Conservation (phyloP, 1,140 invertebrate genomes). For the Cryptotermes secundus region DNA sequence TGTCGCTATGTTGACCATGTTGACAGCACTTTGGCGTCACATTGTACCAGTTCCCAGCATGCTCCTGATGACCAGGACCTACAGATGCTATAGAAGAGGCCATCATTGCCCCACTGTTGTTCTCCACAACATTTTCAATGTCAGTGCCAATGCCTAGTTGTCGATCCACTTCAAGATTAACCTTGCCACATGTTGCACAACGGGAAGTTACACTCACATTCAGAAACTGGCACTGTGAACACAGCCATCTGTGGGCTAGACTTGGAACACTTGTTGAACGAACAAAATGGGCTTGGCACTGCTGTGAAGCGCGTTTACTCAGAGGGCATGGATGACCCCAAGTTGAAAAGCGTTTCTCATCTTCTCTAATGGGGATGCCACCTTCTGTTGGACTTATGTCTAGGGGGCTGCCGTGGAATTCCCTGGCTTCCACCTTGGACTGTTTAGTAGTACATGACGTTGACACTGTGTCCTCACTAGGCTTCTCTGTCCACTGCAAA, state of each 20-base stretch:
- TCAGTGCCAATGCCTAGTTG: not conserved
- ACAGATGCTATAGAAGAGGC: not conserved
- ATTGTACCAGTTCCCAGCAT: not conserved
- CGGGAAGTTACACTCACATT: constrained; percentile 40
- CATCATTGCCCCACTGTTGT: not conserved
- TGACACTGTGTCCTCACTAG: not conserved
- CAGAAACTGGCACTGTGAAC: constrained; percentile 42
- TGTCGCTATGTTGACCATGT: constrained; percentile 30
- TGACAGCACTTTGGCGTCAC: not conserved
- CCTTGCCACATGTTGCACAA: constrained; percentile 39
- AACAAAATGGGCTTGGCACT: constrained; percentile 8
- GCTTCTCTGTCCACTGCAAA: not conserved
- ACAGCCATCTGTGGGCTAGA: constrained; percentile 42
- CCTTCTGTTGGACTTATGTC: constrained; percentile 21
- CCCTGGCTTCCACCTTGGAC: constrained; percentile 12
- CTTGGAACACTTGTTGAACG: constrained; percentile 37
- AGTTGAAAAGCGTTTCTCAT: constrained; percentile 24
- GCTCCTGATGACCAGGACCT: not conserved
- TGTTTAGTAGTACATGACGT: not conserved
- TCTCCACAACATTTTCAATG: not conserved
- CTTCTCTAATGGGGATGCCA: constrained; percentile 19
- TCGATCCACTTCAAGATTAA: constrained; percentile 13
- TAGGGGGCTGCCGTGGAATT: constrained; percentile 22
- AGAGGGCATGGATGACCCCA: constrained; percentile 23
- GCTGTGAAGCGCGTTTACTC: constrained; percentile 11